Base-by-base conservation (phyloP, 2,797 vertebrate species). In the Neoniphon sammara region DNA sequence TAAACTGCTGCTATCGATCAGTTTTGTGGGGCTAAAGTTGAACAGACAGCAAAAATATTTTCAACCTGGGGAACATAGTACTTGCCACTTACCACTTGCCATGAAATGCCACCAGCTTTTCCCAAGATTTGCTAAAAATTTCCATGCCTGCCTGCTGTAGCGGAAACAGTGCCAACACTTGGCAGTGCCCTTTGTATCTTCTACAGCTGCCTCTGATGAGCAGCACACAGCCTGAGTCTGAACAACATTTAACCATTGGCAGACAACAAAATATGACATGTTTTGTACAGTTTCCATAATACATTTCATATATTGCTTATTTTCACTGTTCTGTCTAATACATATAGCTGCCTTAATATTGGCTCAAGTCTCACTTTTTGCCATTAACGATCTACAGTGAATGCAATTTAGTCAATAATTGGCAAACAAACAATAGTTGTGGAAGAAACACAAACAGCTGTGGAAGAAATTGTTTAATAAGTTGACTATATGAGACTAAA, bases 401-500 rank as follows among this genome's bases (percentile, higher is more conserved):
- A 39, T 39, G 36, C 36, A 46, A 20, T 4, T 2, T 30, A 34
- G 34, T 27, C 12, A 75, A 11, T 53, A 36, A 55, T 2, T 18
- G 18, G 42, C 20, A 57, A 34, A 59, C 5, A 58, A 14, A 25
- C n/a, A n/a, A n/a, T n/a, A n/a, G n/a, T n/a, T n/a, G n/a, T n/a
- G n/a, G n/a, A n/a, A 62, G 61, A 17, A n/a, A 7, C 59, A 15
- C 8, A 70, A 70, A 36, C 12, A 60, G 2, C 9, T 23, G 6
- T 39, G 44, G 20, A 52, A 6, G 20, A 44, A 60, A 63, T 66
- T 31, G 11, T 34, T 34, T 34, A 34, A 34, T 34, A 34, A 34
- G 31, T 18, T 57, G 7, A 56, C 50, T 77, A 31, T 5, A 20
- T 64, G 31, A 4, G 14, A 62, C 10, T 55, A 15, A 21, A 73